A percentile compares a stretch with the other conserved stretches of the same genome.
Conservation (phyloP, 1,140 invertebrate species). For the Oncopodura yosiiana region DNA sequence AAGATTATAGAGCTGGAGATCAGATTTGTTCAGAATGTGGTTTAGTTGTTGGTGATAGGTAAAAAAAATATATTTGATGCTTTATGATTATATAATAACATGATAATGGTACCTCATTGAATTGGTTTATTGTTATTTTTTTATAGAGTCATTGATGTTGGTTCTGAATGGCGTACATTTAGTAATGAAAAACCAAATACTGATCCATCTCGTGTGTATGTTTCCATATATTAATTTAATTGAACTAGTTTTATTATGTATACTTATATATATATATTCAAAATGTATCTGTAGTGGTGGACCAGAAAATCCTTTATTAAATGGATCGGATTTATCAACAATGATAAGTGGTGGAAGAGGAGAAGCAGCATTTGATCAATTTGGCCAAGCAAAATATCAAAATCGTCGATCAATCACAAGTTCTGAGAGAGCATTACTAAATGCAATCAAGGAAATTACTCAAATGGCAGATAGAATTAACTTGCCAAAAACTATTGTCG, state of each 20-base stretch:
- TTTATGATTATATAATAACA: neutral
- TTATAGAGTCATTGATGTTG: constrained; percentile 94
- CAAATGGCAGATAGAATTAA: constrained; percentile 98
- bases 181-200: constrained; percentile 94
- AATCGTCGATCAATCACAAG: constrained; percentile 86
- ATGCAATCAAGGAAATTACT: constrained; percentile 72
- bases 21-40: constrained; percentile 99
- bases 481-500: constrained; percentile 86
- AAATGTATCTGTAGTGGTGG: no score
- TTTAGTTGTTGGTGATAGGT: constrained; percentile 96
- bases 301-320: constrained; percentile 87
- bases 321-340: constrained; percentile 92
- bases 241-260: no score
- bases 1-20: constrained; percentile 97
- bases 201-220: constrained; percentile 99
- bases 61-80: constrained; percentile 33
- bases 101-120: neutral
- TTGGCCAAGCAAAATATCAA: constrained; percentile 83
- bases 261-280: no score
- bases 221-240: no score
- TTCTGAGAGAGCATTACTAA: constrained; percentile 85
- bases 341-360: constrained; percentile 89
- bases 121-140: constrained; percentile 17
- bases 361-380: constrained; percentile 68
- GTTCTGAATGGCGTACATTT: constrained; percentile 99